A percentile compares a stretch with the other conserved stretches of the same genome.
These are phyloP conservation scores for Synergus umbraculus DNA, from an alignment of 2,888 invertebrate species.

Conservation along the genomic window DNA sequence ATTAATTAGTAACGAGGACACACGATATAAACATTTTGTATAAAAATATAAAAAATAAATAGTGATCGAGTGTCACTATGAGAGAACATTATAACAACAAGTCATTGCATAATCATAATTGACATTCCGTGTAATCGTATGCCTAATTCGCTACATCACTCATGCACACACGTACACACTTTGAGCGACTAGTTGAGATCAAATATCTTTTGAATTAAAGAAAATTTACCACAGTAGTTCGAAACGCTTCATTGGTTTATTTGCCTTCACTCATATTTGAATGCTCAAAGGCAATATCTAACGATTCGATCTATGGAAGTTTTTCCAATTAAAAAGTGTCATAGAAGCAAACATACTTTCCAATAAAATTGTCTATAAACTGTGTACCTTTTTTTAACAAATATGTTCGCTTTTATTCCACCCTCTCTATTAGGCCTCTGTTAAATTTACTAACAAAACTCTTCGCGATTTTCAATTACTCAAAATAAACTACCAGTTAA, in stretches of 20 bases:
- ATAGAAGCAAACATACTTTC: background rate
- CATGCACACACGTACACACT: slow-evolving; percentile 40
- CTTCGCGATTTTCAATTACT: no score
- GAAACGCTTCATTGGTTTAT: slow-evolving; percentile 18
- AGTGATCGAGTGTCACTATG: slow-evolving; percentile 58
- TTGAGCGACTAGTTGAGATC: slow-evolving; percentile 58
- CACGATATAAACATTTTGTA: slow-evolving; percentile 63
- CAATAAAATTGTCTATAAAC: background rate
- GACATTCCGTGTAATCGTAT: slow-evolving; percentile 48
- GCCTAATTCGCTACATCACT: slow-evolving; percentile 8
- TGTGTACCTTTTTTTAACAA: background rate
- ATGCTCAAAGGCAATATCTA: background rate
- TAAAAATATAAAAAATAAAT: slow-evolving; percentile 75
- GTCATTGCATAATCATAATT: slow-evolving; percentile 52
- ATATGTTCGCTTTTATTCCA: background rate
- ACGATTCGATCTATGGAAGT: slow-evolving; percentile 16
- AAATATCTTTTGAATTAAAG: slow-evolving; percentile 48
- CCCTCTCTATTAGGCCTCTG: background rate
- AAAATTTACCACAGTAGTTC: slow-evolving; percentile 45
- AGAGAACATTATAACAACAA: slow-evolving; percentile 47
- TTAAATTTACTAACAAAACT: background rate
- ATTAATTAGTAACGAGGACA: slow-evolving; percentile 61
- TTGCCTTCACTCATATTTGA: slow-evolving; percentile 15
- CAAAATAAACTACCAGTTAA: no score
- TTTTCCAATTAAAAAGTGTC: background rate